Conservation (phyloP, 2,797 vertebrate species). For the Pseudocheirus occidentalis region DNA sequence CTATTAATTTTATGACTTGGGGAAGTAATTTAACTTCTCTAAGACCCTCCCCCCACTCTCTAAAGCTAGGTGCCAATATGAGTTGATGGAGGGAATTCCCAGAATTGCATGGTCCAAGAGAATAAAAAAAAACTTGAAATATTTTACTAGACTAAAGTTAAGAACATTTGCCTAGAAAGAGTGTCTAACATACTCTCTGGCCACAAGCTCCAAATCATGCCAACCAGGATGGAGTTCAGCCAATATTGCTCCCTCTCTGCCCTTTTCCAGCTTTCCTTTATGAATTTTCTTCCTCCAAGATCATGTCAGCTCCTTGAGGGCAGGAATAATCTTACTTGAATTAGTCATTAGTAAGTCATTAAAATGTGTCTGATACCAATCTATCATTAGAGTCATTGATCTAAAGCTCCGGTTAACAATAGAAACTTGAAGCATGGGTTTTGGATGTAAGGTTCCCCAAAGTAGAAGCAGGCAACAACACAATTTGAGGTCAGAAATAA, state of each 20-base stretch:
- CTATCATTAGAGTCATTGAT: background rate
- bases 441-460: constrained; percentile 37
- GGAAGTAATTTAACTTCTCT: background rate
- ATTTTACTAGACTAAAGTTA: background rate
- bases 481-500: constrained; percentile 11
- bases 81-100: too few relatives aligned
- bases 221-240: background rate
- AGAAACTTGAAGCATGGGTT: constrained; percentile 18
- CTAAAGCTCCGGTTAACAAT: background rate
- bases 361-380: constrained; percentile 18
- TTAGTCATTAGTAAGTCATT: constrained; percentile 6
- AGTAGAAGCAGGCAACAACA: background rate
- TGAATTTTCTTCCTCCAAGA: background rate
- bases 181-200: background rate
- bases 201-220: background rate
- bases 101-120: too few relatives aligned
- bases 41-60: background rate
- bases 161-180: background rate
- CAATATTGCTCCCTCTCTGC: background rate
- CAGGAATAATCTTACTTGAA: background rate
- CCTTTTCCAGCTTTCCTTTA: background rate
- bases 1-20: background rate
- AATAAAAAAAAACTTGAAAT: too few relatives aligned
- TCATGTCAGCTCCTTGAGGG: background rate
- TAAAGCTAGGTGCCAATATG: too few relatives aligned